phyloP scores from a whole-genome alignment of 2,113 vertebrate genomes.

The Felis catus region DNA sequence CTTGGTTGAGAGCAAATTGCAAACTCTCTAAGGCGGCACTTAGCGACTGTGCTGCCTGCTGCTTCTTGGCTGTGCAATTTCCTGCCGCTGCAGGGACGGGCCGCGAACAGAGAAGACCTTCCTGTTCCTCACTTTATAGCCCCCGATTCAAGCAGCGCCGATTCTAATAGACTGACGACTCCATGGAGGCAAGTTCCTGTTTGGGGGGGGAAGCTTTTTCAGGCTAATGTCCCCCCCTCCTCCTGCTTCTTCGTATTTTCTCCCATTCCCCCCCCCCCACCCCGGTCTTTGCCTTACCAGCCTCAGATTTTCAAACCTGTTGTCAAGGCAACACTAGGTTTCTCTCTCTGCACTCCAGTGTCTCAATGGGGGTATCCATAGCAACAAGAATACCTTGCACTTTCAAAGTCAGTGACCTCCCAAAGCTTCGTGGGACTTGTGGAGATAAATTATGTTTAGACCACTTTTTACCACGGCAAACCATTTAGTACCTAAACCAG shows the following conservation, averaged over 20 bases:
- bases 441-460: neutral
- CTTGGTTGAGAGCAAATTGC: neutral
- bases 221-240: neutral
- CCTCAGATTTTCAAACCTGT: conserved; percentile 74
- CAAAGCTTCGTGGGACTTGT: conserved; percentile 7
- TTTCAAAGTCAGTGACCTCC: conserved; percentile 67
- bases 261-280: neutral
- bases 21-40: neutral
- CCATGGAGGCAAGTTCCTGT: neutral
- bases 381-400: conserved; percentile 64
- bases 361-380: conserved; percentile 73
- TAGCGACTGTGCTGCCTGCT: fast-evolving
- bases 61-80: neutral
- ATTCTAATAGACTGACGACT: neutral
- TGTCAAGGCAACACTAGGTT: conserved; percentile 82
- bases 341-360: conserved; percentile 68
- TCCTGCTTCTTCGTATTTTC: conserved; percentile 38
- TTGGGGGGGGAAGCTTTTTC: neutral
- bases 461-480: neutral
- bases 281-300: conserved; percentile 12
- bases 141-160: neutral
- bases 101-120: neutral
- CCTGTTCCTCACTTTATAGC: neutral
- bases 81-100: neutral
- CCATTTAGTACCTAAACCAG: neutral